Conservation (phyloP, 2,113 vertebrate genomes). For the Octodon degus region DNA sequence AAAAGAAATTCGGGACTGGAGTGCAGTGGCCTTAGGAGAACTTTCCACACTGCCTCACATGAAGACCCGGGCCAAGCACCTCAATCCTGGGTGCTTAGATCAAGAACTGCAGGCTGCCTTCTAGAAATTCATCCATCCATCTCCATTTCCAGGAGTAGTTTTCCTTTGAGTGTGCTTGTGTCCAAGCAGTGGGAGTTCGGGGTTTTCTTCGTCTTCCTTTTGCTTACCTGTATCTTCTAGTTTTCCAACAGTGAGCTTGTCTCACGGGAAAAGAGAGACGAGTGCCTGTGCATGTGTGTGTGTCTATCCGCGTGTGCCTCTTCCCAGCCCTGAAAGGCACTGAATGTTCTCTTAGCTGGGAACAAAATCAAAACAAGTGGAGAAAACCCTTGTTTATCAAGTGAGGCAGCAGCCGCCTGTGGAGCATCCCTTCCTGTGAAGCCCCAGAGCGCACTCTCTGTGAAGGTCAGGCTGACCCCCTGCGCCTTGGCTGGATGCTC, state of each 20-base stretch:
- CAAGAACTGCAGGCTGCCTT: neutral
- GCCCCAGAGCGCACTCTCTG: neutral
- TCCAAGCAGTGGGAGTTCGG: neutral
- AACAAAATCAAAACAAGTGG: slow-evolving; percentile 42
- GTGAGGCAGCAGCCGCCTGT: neutral
- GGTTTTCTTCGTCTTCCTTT: neutral
- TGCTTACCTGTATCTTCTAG: neutral
- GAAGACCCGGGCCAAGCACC: neutral
- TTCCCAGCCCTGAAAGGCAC: slow-evolving; percentile 23
- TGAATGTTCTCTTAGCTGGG: slow-evolving; percentile 54
- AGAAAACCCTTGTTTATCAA: neutral
- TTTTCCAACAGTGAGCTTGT: neutral
- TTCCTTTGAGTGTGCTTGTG: neutral
- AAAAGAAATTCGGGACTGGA: neutral
- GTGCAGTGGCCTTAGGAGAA: neutral
- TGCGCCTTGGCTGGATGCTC: neutral
- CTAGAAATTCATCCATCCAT: neutral
- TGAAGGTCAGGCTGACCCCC: neutral
- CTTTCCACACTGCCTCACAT: neutral
- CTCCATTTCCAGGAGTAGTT: slow-evolving; percentile 10
- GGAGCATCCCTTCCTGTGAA: neutral
- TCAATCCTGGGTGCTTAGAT: neutral
- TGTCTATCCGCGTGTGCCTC: neutral
- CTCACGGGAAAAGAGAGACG: neutral
- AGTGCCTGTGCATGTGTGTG: neutral